phyloP scores from a whole-genome alignment of 2,888 invertebrate genomes.

The Aradus depressus region DNA sequence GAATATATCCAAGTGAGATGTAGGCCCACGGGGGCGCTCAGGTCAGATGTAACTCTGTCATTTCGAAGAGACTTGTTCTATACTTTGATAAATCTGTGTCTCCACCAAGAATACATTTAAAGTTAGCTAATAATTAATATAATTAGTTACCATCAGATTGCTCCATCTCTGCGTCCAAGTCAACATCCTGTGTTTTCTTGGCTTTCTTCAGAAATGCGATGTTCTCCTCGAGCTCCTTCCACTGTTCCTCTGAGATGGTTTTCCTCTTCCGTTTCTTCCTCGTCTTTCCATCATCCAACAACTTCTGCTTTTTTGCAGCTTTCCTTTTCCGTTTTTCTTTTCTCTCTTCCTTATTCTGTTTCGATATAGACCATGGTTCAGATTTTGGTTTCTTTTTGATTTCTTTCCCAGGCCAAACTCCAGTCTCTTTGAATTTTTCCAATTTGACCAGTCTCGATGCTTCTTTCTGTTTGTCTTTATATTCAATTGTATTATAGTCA shows the following conservation, averaged over 20 bases:
- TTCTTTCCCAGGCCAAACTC: conserved; percentile 56
- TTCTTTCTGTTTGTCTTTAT: conserved; percentile 70
- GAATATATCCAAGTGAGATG: too few relatives aligned
- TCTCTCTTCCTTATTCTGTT: conserved; percentile 54
- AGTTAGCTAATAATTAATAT: not conserved
- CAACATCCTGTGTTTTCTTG: conserved; percentile 39
- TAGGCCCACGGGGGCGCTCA: too few relatives aligned
- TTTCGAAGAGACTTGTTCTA: too few relatives aligned
- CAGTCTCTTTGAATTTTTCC: conserved; percentile 57
- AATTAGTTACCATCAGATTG: not conserved
- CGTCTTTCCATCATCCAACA: conserved; percentile 40
- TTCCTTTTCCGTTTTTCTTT: conserved; percentile 50
- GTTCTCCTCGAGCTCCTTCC: conserved; percentile 67
- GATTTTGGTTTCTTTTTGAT: conserved; percentile 37
- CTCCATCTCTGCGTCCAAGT: conserved; percentile 15
- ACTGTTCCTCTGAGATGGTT: conserved; percentile 56
- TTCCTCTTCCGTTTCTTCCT: conserved; percentile 41
- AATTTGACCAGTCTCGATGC: conserved; percentile 58
- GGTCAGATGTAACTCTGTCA: too few relatives aligned
- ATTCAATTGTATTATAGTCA: conserved; percentile 63
- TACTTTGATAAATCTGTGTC: not conserved
- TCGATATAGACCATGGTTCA: conserved; percentile 67
- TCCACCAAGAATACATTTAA: not conserved
- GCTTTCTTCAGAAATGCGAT: conserved; percentile 73
- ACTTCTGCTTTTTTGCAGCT: conserved; percentile 47